Percentiles rank a stretch among this genome's conserved stretches.
Evolutionary conservation across 2,113 vertebrate genomes (phyloP).

Genomic region (Podarcis raffonei): DNA sequence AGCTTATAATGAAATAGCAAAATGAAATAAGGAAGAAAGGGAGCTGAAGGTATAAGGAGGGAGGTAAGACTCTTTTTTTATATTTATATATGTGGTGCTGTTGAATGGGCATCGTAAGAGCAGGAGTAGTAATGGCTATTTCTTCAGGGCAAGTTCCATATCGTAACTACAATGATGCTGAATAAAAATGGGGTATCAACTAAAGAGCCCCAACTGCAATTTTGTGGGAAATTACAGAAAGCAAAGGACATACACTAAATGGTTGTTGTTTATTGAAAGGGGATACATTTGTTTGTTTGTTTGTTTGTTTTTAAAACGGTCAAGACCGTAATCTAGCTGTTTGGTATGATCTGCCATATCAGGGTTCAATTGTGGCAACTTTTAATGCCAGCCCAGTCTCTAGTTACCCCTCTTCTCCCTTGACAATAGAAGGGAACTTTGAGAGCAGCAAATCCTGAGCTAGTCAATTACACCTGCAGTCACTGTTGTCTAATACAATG

Average conservation of each 20-base stretch:
- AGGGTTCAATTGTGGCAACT: not conserved
- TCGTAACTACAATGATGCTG: not conserved
- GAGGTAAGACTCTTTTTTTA: slow-evolving; percentile 25
- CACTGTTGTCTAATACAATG: not conserved
- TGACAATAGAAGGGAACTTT: not conserved
- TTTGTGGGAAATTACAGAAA: slow-evolving; percentile 1
- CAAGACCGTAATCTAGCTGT: not conserved
- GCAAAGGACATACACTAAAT: not conserved
- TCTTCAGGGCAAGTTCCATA: not conserved
- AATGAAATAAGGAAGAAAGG: slow-evolving; percentile 9
- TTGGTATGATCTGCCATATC: not conserved
- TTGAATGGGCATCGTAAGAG: not conserved
- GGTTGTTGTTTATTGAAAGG: not conserved
- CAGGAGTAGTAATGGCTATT: not conserved
- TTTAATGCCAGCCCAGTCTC: not conserved
- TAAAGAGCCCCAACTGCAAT: not conserved
- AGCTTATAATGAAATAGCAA: slow-evolving; percentile 18
- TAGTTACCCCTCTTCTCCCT: not conserved
- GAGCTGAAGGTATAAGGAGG: not conserved
- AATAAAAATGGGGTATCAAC: not conserved
- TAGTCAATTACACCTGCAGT: not conserved
- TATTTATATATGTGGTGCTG: not conserved
- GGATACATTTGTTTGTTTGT: not conserved
- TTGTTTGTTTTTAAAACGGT: not conserved
- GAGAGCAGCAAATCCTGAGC: not conserved